A percentile compares a stretch with the other conserved stretches of the same genome.
Evolutionary conservation across 2,797 vertebrate species (phyloP).

Genomic region (Sebastes flavidus): DNA sequence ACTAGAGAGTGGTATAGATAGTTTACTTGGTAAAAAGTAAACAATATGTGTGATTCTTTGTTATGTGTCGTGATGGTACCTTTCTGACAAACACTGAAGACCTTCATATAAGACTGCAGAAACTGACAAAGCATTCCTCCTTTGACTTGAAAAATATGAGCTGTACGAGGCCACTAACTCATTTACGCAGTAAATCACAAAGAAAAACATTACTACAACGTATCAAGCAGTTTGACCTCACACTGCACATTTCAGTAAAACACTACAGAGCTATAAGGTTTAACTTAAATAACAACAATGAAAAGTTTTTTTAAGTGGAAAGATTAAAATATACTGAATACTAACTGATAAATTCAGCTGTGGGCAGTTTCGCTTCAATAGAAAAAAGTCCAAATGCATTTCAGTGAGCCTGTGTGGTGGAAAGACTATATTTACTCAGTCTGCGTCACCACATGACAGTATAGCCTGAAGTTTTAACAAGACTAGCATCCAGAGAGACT

Average conservation of each 20-base stretch:
- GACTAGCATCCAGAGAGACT: slow-evolving; percentile 37
- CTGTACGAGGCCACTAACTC: background rate
- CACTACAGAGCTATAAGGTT: background rate
- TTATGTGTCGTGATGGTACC: background rate
- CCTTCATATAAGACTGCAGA: background rate
- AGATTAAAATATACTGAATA: background rate
- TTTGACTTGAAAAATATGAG: background rate
- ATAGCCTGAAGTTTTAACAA: slow-evolving; percentile 56
- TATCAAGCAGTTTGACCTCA: background rate
- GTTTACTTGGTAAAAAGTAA: background rate
- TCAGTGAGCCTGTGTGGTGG: background rate
- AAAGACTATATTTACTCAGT: slow-evolving; percentile 34
- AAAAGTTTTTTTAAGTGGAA: background rate
- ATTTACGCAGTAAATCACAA: background rate
- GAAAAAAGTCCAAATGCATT: slow-evolving; percentile 12
- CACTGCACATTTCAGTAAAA: background rate
- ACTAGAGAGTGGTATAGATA: background rate
- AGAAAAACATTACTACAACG: background rate
- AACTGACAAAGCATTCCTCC: background rate
- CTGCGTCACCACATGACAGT: slow-evolving; percentile 41
- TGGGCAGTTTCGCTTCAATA: background rate
- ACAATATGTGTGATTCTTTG: background rate
- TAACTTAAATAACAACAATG: background rate
- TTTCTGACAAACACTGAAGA: background rate
- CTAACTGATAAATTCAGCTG: background rate